These are phyloP conservation scores for Tipula confusa DNA, from an alignment of 2,888 invertebrate genomes.

Conservation along the genomic window DNA sequence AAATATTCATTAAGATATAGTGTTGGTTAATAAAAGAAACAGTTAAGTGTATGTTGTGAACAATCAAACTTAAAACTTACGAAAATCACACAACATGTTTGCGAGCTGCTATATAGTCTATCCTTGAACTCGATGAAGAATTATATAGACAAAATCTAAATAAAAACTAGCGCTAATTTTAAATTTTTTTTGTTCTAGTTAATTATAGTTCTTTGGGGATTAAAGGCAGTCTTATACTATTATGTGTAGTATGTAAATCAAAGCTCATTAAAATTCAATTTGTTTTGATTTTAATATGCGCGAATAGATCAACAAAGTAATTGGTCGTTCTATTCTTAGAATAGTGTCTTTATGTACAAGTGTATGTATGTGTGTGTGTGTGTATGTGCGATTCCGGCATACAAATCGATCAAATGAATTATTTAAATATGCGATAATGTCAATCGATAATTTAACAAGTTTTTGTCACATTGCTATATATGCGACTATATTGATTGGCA, in stretches of 20 bases:
- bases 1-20: slow-evolving; percentile 16
- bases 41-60: not conserved
- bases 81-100: not conserved
- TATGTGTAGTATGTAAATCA: slow-evolving; percentile 5
- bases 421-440: not conserved
- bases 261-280: slow-evolving; percentile 4
- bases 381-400: not conserved
- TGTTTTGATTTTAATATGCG: not conserved
- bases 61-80: not conserved
- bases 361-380: not conserved
- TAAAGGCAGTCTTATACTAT: not conserved
- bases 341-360: not conserved
- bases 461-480: not conserved
- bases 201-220: not conserved
- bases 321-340: not conserved
- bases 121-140: slow-evolving; percentile 7
- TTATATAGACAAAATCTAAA: not conserved
- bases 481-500: not conserved
- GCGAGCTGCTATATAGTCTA: not conserved
- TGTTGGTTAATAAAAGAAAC: not conserved
- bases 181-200: not conserved
- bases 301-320: not conserved
- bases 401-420: not conserved
- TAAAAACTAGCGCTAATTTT: not conserved
- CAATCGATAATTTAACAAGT: not conserved